Conservation (phyloP, 23 tunicate species). For the Ascidia mentula region DNA sequence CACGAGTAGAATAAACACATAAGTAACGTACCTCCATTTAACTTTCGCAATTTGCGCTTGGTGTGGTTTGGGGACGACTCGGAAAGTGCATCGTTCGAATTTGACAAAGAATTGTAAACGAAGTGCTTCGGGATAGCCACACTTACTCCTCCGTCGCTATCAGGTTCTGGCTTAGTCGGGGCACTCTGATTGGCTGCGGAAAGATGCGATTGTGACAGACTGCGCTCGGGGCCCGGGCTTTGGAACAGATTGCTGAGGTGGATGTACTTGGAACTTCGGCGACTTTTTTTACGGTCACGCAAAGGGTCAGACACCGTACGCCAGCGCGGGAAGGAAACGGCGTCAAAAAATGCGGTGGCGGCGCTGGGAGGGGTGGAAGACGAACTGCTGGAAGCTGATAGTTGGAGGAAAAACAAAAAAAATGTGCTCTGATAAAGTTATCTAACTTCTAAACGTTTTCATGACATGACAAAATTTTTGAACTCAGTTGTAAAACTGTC, state of each 20-base stretch:
- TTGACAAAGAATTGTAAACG: not conserved
- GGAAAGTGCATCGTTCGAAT: constrained; percentile 2
- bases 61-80: not conserved
- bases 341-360: constrained; percentile 1
- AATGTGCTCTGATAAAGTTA: too few relatives aligned
- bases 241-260: not conserved
- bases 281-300: constrained; percentile 7
- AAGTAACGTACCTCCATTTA: not conserved
- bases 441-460: too few relatives aligned
- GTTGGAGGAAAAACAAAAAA: too few relatives aligned
- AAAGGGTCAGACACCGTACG: not conserved
- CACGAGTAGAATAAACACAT: not conserved
- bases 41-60: not conserved
- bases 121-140: not conserved
- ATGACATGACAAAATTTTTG: too few relatives aligned
- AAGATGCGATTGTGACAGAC: not conserved
- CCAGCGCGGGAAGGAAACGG: constrained; percentile 12
- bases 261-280: constrained; percentile 4
- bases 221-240: not conserved
- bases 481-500: too few relatives aligned
- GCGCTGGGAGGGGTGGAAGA: constrained; percentile 3
- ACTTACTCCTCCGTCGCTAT: not conserved
- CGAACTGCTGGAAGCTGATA: not conserved
- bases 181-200: not conserved
- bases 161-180: too few relatives aligned